phyloP scores from a whole-genome alignment of 2,113 vertebrate genomes.

The Pitta sordida region DNA sequence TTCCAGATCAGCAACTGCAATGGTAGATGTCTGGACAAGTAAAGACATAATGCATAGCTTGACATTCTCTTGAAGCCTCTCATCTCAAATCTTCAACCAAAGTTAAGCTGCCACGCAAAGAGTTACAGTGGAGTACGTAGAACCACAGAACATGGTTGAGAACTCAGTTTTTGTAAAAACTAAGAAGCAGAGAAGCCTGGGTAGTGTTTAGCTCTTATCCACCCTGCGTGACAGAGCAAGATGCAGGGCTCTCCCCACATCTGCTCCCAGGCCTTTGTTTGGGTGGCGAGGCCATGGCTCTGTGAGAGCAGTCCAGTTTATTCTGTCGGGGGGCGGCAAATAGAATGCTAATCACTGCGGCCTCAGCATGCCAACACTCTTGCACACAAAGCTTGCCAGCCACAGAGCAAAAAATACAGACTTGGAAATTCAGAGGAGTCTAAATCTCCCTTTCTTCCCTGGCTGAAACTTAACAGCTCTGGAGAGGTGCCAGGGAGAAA shows the following conservation, averaged over 20 bases:
- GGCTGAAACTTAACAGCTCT: conserved; percentile 51
- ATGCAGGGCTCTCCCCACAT: not conserved
- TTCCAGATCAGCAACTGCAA: not conserved
- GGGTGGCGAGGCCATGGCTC: not conserved
- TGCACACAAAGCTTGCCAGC: not conserved
- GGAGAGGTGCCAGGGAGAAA: conserved; percentile 50
- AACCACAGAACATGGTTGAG: fast-evolving
- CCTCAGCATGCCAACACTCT: not conserved
- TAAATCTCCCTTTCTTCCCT: conserved; percentile 40
- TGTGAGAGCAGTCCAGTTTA: not conserved
- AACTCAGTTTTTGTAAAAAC: not conserved
- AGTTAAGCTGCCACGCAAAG: not conserved
- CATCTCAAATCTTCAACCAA: not conserved
- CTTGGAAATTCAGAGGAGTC: conserved; percentile 38
- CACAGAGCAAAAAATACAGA: conserved; percentile 2
- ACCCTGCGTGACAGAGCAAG: not conserved
- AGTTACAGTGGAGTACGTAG: not conserved
- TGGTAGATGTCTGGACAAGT: not conserved
- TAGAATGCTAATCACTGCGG: not conserved
- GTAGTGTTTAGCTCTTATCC: not conserved
- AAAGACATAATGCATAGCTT: fast-evolving
- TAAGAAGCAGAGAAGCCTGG: not conserved
- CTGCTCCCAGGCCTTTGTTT: not conserved
- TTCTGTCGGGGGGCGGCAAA: not conserved
- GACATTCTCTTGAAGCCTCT: not conserved